A percentile compares a stretch with the other conserved stretches of the same genome.
These are phyloP conservation scores for Tuta absoluta DNA, from an alignment of 2,888 invertebrate genomes.

Conservation along the genomic window DNA sequence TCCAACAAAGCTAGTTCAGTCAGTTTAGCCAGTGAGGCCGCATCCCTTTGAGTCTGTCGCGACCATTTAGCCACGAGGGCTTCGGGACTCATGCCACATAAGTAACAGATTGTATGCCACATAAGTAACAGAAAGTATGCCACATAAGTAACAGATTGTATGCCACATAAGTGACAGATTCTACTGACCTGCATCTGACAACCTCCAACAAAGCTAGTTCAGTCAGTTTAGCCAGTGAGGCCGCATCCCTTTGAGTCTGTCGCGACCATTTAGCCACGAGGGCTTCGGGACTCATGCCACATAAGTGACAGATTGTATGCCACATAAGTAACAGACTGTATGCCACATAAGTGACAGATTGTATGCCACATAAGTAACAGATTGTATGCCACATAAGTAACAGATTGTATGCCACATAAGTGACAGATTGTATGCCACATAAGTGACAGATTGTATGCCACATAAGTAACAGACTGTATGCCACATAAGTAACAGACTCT, in stretches of 20 bases:
- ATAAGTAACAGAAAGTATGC: too few species aligned
- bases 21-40: too few species aligned
- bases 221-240: slow-evolving; percentile 85
- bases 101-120: too few species aligned
- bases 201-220: slow-evolving; percentile 76
- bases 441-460: neutral
- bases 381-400: neutral
- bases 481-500: too few species aligned
- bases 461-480: neutral
- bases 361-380: neutral
- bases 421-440: neutral
- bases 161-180: too few species aligned
- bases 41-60: too few species aligned
- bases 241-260: slow-evolving; percentile 74
- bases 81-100: too few species aligned
- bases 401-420: neutral
- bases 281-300: neutral
- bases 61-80: too few species aligned
- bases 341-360: too few species aligned
- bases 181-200: slow-evolving; percentile 64
- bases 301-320: neutral
- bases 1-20: too few species aligned
- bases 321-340: neutral
- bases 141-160: too few species aligned
- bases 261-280: neutral